Evolutionary conservation across 53 echinoderm and acorn worm genomes (phyloP).

Genomic region (Paracentrotus lividus): DNA sequence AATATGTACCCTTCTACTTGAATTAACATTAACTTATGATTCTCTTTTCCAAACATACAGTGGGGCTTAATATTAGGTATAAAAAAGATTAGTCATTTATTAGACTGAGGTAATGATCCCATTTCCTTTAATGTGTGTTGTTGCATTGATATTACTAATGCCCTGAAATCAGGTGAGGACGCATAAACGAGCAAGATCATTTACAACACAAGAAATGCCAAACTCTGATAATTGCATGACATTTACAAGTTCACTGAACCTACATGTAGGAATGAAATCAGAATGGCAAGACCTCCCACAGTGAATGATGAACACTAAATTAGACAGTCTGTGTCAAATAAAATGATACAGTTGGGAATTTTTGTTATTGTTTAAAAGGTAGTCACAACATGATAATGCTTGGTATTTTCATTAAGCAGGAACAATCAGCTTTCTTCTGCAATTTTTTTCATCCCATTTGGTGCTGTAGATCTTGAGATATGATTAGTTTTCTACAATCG

Average conservation of each 20-base stretch:
- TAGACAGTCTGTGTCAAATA: too few species aligned
- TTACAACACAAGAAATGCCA: not conserved
- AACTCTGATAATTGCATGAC: not conserved
- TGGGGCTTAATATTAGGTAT: not conserved
- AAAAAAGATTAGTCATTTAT: not conserved
- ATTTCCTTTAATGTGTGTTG: not conserved
- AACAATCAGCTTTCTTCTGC: too few species aligned
- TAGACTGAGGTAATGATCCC: not conserved
- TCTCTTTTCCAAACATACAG: not conserved
- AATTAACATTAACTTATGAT: not conserved
- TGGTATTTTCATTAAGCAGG: too few species aligned
- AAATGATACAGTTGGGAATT: too few species aligned
- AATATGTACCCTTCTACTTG: not conserved
- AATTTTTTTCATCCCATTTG: too few species aligned
- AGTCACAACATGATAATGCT: too few species aligned
- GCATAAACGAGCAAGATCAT: not conserved
- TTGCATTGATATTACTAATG: not conserved
- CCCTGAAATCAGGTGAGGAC: not conserved
- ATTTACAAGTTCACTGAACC: slow-evolving; percentile 1
- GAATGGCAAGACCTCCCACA: too few species aligned
- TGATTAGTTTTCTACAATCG: too few species aligned
- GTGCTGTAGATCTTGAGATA: too few species aligned
- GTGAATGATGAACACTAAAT: too few species aligned
- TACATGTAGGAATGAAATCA: not conserved
- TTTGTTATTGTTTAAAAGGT: too few species aligned